Evolutionary conservation across 2,888 invertebrate genomes (phyloP), one percentile per base, ranked within the genome.

Genomic region (Gnatocerus cornutus): DNA sequence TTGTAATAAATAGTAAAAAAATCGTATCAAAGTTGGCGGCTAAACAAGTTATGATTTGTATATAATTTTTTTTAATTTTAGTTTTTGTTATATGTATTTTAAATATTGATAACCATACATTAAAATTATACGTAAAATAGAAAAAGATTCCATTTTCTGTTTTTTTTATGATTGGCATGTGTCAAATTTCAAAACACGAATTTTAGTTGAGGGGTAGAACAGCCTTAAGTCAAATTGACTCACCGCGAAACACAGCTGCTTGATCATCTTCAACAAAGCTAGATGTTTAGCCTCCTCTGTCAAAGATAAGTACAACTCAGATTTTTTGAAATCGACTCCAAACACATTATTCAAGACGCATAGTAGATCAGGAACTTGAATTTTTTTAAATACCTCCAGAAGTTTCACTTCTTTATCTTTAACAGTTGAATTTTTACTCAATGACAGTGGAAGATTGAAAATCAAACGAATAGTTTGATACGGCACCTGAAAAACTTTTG

Each of bases 271-370:
- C 12, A 78, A 77, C 30, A 83, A 66, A 3, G 82, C 71, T 12
- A 78, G 77, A 1, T 73, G 74, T 69, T 83, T 85, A 2, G 81
- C 72, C 0, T 59, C 53, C 0, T 77, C 74, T 0, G 74, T 71
- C 7, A 86, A 56, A 0, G 58, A 50, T 9, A 71, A 71, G 71
- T 83, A 85, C 13, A 69, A 55, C 2, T 41, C n/a, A 1, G 76
- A 73, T 16, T 43, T 43, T 6, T 79, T 71, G 64, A 88, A 88
- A 59, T 84, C 81, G 0, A 88, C 86, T 62, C 86, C 84, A 69
- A 89, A 87, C 3, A 87, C 80, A 30, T 84, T 79, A 80, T 89
- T 89, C 0, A 89, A 75, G 1, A 83, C 78, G 72, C 87, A 87
- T 0, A 88, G 78, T 13, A 83, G 79, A n/a, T 85, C 78, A 0